Conservation (phyloP, 2,797 vertebrate genomes). For the Poeciliopsis infans region DNA sequence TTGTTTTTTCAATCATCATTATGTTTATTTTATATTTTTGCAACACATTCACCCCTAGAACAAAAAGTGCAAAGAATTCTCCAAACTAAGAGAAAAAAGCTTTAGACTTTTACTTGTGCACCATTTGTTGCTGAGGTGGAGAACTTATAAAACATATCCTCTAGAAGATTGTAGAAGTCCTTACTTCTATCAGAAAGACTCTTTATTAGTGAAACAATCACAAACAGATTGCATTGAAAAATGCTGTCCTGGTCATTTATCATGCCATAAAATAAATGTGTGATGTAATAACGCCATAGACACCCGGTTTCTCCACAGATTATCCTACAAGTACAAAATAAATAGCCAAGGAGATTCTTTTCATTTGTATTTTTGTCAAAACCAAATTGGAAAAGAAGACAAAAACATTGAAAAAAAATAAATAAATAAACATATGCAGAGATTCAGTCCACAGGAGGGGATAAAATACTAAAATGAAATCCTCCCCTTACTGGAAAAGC, state of each 20-base stretch:
- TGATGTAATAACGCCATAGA: not conserved
- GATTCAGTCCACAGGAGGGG: not conserved
- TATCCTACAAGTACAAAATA: not conserved
- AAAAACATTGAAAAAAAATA: conserved; percentile 13
- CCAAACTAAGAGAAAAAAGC: not conserved
- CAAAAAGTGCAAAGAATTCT: not conserved
- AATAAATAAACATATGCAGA: not conserved
- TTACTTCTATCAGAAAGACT: not conserved
- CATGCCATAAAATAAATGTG: not conserved
- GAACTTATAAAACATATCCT: not conserved
- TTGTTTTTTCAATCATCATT: not conserved
- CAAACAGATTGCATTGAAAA: not conserved
- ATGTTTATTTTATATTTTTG: not conserved
- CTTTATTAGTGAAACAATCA: not conserved
- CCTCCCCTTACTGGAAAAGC: conserved; percentile 11
- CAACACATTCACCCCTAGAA: not conserved
- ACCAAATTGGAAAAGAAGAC: not conserved
- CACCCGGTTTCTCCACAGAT: not conserved
- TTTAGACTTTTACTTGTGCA: not conserved
- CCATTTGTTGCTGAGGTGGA: not conserved
- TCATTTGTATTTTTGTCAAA: not conserved
- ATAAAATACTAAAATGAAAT: conserved; percentile 3
- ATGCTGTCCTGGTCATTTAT: not conserved
- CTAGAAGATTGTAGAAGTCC: not conserved
- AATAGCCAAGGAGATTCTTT: not conserved